These are phyloP conservation scores for Pangasianodon hypophthalmus DNA, from an alignment of 2,113 vertebrate species.

Conservation along the genomic window DNA sequence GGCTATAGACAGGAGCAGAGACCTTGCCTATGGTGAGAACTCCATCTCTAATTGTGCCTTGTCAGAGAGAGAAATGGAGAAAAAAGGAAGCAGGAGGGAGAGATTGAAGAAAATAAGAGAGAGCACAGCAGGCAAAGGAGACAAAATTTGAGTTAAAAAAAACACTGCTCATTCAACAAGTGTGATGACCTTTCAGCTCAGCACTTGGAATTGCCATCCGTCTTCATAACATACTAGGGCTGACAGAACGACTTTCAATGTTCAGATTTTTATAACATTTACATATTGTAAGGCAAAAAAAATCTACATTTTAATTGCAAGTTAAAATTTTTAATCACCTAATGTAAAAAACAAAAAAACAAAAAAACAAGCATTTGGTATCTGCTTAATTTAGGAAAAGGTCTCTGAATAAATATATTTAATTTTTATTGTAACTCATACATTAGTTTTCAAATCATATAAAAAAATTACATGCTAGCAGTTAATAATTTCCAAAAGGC, in stretches of 20 bases:
- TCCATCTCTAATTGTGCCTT: slow-evolving; percentile 83
- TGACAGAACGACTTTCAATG: background rate
- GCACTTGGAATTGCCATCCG: background rate
- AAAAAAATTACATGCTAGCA: background rate
- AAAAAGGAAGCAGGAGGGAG: background rate
- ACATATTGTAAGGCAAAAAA: background rate
- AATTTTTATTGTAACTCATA: background rate
- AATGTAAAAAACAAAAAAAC: too few relatives aligned
- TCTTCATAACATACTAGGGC: background rate
- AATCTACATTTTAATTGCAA: background rate
- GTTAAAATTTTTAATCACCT: background rate
- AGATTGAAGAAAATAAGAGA: background rate
- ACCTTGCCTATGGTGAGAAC: slow-evolving; percentile 84
- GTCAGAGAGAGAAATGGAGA: background rate
- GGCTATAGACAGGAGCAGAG: slow-evolving; percentile 77
- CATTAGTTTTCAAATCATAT: background rate
- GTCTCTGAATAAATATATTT: background rate
- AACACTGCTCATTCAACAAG: slow-evolving; percentile 25
- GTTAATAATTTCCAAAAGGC: background rate
- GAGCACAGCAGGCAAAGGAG: background rate
- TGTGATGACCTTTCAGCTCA: slow-evolving; percentile 10
- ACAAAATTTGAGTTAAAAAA: background rate
- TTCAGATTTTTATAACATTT: background rate
- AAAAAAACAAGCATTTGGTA: background rate
- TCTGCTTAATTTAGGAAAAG: background rate